Percentiles rank a stretch among this genome's conserved stretches.
phyloP scores from a whole-genome alignment of 2,797 vertebrate genomes.

The Lagorchestes hirsutus region DNA sequence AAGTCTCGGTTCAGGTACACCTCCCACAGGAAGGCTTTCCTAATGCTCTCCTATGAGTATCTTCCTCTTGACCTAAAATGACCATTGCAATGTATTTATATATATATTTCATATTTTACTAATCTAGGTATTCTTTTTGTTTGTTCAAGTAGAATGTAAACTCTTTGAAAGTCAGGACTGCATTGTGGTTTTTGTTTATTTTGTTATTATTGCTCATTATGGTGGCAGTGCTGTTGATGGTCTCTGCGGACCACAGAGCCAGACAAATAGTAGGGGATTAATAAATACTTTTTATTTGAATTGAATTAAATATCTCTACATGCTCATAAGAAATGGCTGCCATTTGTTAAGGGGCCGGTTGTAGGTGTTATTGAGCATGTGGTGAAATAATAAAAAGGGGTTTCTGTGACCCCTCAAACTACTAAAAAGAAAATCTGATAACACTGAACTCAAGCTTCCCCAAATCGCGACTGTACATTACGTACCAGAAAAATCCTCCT shows the following conservation, averaged over 20 bases:
- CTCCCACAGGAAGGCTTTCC: neutral
- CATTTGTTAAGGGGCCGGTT: neutral
- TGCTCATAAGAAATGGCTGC: neutral
- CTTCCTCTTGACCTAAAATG: neutral
- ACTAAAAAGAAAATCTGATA: neutral
- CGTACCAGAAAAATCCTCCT: neutral
- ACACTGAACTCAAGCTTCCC: neutral
- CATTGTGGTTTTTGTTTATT: neutral
- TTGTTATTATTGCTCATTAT: neutral
- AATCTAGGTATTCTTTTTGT: neutral
- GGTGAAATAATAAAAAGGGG: neutral
- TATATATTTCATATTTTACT: neutral
- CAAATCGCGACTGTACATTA: neutral
- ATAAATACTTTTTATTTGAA: neutral
- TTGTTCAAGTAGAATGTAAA: neutral
- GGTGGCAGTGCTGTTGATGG: too few species aligned
- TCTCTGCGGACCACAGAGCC: neutral
- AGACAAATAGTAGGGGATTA: neutral
- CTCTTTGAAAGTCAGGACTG: too few species aligned
- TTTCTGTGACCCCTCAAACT: neutral
- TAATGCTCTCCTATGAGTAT: neutral
- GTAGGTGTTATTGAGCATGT: neutral
- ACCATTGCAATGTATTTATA: neutral
- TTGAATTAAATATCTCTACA: neutral
- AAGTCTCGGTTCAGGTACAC: too few species aligned